These are phyloP conservation scores for Protonemura montana DNA, from an alignment of 2,888 invertebrate species.

Conservation along the genomic window DNA sequence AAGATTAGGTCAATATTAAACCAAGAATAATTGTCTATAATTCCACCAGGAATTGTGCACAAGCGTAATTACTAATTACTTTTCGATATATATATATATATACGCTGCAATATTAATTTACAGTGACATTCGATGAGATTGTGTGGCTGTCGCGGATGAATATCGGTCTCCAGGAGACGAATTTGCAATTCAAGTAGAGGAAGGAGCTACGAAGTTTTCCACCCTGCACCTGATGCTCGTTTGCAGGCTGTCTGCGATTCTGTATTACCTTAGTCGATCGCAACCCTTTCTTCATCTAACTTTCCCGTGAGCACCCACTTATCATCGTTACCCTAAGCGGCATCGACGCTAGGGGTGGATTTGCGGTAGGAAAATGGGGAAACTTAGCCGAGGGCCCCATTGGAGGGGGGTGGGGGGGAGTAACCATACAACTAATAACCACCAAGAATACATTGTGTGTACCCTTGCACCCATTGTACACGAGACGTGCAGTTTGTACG, in stretches of 20 bases:
- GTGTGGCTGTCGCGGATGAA: neutral
- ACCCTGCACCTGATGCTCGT: neutral
- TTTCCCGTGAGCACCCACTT: neutral
- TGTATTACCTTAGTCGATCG: neutral
- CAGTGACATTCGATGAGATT: neutral
- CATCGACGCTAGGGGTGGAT: neutral
- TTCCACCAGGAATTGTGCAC: constrained; percentile 24
- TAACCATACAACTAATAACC: neutral
- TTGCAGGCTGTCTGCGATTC: neutral
- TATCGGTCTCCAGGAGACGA: neutral
- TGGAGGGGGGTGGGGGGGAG: neutral
- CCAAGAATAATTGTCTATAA: constrained; percentile 31
- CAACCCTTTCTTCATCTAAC: neutral
- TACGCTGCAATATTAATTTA: constrained; percentile 12
- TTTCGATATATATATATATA: too few relatives aligned
- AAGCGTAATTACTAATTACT: neutral
- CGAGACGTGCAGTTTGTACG: neutral
- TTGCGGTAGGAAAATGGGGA: neutral
- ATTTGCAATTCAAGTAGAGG: neutral
- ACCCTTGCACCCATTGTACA: neutral
- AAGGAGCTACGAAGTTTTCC: neutral
- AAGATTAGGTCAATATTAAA: constrained; percentile 41
- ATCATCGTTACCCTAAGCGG: constrained; percentile 4
- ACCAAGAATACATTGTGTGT: neutral
- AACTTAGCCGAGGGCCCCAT: neutral